Percentiles rank a stretch among this genome's conserved stretches.
These are phyloP conservation scores for Drosophila siamana DNA, from an alignment of 2,888 invertebrate genomes.

Conservation along the genomic window DNA sequence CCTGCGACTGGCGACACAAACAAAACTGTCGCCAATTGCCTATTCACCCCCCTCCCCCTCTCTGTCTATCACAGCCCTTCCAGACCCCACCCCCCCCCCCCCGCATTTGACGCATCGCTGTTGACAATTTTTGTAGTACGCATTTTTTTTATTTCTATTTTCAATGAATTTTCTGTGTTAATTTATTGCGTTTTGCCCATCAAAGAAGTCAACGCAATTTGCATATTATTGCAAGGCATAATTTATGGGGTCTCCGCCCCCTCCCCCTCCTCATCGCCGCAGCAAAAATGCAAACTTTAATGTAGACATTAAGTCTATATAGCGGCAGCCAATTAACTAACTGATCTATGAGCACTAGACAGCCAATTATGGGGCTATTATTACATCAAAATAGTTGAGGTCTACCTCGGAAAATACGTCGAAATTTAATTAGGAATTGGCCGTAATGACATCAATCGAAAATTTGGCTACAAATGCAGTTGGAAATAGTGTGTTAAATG, in stretches of 20 bases:
- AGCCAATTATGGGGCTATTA: not conserved
- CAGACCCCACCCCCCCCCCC: too few species aligned
- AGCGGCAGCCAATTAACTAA: not conserved
- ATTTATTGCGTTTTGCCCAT: conserved; percentile 77
- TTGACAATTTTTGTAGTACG: conserved; percentile 29
- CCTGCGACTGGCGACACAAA: conserved; percentile 52
- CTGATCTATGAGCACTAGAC: not conserved
- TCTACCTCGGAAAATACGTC: not conserved
- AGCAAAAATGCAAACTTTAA: conserved; percentile 2
- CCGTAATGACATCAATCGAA: not conserved
- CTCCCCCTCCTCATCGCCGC: not conserved
- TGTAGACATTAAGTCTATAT: not conserved
- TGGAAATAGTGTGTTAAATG: too few species aligned
- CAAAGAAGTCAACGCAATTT: conserved; percentile 62
- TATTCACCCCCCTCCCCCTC: not conserved
- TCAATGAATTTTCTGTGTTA: conserved; percentile 79
- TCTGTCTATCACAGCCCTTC: not conserved
- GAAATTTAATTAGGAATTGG: not conserved
- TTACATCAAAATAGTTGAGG: not conserved
- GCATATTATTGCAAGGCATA: conserved; percentile 64
- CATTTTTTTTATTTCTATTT: conserved; percentile 23
- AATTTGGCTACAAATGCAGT: too few species aligned
- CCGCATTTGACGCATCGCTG: conserved; percentile 5
- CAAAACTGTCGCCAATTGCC: conserved; percentile 58
- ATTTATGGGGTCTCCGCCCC: conserved; percentile 47